Percentiles rank a stretch among this genome's conserved stretches.
Conservation (phyloP, 1,140 invertebrate species). For the Lepidurus couesii region DNA sequence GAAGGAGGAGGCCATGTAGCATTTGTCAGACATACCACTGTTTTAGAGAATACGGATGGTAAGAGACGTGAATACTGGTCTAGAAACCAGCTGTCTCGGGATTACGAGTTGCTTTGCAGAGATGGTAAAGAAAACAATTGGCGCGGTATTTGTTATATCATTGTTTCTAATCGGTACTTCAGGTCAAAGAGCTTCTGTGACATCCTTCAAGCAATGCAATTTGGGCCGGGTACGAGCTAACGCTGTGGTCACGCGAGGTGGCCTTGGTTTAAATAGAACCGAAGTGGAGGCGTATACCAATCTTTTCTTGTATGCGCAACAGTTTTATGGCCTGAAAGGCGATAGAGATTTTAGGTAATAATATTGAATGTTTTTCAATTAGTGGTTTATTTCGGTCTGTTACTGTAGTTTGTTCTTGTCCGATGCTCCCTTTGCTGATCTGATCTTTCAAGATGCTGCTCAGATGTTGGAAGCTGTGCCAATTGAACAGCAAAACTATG, state of each 20-base stretch:
- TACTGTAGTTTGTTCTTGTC: constrained; percentile 76
- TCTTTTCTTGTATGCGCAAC: constrained; percentile 82
- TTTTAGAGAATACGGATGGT: constrained; percentile 83
- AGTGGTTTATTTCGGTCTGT: constrained; percentile 8
- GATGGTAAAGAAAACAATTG: constrained; percentile 58
- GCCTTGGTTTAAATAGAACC: constrained; percentile 65
- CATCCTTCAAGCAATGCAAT: constrained; percentile 78
- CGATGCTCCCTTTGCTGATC: constrained; percentile 66
- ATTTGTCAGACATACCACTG: constrained; percentile 87
- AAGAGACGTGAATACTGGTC: constrained; percentile 88
- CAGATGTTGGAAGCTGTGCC: constrained; percentile 69
- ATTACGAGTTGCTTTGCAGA: constrained; percentile 88
- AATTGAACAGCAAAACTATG: constrained; percentile 56
- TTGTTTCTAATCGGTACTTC: constrained; percentile 1
- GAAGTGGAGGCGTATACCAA: constrained; percentile 78
- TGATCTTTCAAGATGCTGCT: constrained; percentile 89
- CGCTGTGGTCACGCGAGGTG: constrained; percentile 79
- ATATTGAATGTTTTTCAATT: not conserved
- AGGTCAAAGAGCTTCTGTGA: constrained; percentile 55
- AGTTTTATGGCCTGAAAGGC: constrained; percentile 77
- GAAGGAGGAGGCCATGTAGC: constrained; percentile 93
- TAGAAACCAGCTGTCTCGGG: constrained; percentile 79
- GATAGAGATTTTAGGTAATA: constrained; percentile 72
- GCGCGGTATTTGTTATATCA: constrained; percentile 25
- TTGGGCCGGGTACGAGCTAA: constrained; percentile 85